Evolutionary conservation across 30 jellyfish, hydroid and myxozoan genomes (phyloP).

Genomic region (Euphysa ruthae): DNA sequence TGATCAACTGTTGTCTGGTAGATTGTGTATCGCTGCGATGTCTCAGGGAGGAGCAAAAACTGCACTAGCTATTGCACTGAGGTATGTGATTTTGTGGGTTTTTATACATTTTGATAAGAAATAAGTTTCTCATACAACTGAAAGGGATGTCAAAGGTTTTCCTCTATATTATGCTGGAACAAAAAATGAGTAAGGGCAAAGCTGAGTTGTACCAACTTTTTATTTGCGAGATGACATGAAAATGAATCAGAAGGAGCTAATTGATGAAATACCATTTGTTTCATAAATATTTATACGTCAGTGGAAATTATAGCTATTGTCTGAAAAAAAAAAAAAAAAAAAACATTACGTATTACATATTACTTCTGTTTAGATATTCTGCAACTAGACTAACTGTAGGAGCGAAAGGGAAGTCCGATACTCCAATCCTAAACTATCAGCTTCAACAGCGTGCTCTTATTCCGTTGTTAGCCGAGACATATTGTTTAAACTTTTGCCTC

Average conservation of each 20-base stretch:
- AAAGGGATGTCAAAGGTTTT: no score
- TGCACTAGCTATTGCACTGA: conserved; percentile 75
- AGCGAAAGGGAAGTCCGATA: conserved; percentile 80
- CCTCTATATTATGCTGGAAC: no score
- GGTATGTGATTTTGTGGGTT: no score
- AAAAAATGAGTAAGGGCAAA: no score
- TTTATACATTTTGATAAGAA: no score
- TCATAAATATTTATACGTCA: background rate
- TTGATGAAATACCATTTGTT: background rate
- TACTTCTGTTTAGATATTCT: conserved; percentile 27
- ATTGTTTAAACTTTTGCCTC: conserved; percentile 55
- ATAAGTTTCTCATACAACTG: no score
- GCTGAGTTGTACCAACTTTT: no score
- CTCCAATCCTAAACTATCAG: conserved; percentile 71
- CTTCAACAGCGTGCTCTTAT: conserved; percentile 82
- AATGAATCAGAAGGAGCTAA: no score
- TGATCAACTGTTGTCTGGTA: conserved; percentile 78
- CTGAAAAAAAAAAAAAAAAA: no score
- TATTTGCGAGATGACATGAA: no score
- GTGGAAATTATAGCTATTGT: no score
- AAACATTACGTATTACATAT: background rate
- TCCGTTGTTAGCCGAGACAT: conserved; percentile 74
- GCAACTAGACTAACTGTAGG: conserved; percentile 89
- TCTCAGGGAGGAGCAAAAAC: conserved; percentile 67
- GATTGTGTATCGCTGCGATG: conserved; percentile 88